Percentiles rank a stretch among this genome's conserved stretches.
phyloP scores from a whole-genome alignment of 2,797 vertebrate genomes.

The Phataginus tetradactyla region DNA sequence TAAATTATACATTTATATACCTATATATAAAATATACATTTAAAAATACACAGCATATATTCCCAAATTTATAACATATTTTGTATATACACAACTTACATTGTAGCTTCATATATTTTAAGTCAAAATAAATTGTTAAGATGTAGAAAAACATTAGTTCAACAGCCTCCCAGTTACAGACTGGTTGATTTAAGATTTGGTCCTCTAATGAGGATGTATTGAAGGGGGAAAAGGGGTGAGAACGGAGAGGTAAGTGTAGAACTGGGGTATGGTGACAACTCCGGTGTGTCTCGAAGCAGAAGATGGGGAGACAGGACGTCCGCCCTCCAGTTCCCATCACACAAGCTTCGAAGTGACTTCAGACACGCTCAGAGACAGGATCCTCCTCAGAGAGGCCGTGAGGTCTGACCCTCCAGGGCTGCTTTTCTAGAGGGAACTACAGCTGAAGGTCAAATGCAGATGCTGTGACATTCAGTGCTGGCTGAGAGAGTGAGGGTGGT shows the following conservation, averaged over 20 bases:
- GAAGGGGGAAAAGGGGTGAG: neutral
- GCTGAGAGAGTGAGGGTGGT: neutral
- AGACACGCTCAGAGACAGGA: neutral
- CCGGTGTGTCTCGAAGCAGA: neutral
- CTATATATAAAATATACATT: too few species aligned
- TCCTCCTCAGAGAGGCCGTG: neutral
- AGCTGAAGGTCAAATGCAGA: neutral
- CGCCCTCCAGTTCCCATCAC: neutral
- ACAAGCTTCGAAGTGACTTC: neutral
- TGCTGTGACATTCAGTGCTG: rapidly evolving
- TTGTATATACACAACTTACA: neutral
- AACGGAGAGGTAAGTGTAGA: neutral
- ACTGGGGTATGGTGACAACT: too few species aligned
- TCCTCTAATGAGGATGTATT: neutral
- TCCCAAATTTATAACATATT: neutral
- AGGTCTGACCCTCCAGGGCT: neutral
- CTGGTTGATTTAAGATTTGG: too few species aligned
- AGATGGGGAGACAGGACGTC: neutral
- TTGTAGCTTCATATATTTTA: neutral
- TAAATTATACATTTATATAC: neutral
- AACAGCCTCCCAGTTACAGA: neutral
- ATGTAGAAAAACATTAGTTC: neutral
- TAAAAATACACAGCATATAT: neutral
- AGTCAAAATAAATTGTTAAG: neutral
- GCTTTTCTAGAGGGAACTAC: neutral